phyloP scores from a whole-genome alignment of 64 coral and sea anemone species.

The Porites australiensis region DNA sequence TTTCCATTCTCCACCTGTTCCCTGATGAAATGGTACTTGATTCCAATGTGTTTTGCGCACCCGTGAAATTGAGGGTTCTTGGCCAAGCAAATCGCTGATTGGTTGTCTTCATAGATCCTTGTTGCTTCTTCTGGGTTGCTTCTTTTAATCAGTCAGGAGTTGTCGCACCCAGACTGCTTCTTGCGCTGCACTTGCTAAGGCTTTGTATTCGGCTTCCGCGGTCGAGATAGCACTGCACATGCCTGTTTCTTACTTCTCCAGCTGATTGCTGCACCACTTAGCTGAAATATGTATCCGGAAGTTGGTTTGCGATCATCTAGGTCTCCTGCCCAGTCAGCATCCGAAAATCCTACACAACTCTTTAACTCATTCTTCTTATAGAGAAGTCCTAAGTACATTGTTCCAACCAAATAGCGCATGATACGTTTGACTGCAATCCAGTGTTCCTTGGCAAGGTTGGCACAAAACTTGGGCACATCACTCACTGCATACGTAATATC shows the following conservation, averaged over 20 bases:
- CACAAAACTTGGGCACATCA: constrained; percentile 37
- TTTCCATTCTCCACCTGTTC: constrained; percentile 37
- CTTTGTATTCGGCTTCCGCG: constrained; percentile 27
- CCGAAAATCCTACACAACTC: constrained; percentile 52
- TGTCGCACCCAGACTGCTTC: constrained; percentile 42
- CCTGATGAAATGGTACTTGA: constrained; percentile 62
- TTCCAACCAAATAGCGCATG: constrained; percentile 47
- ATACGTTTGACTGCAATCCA: constrained; percentile 58
- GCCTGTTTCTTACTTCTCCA: constrained; percentile 62
- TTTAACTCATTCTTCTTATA: constrained; percentile 24
- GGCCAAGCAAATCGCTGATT: constrained; percentile 48
- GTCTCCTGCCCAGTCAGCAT: constrained; percentile 75
- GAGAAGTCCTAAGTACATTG: not conserved
- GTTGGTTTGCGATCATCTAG: constrained; percentile 59
- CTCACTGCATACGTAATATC: constrained; percentile 60
- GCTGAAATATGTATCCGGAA: constrained; percentile 60
- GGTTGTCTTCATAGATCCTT: constrained; percentile 64
- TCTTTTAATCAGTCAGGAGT: constrained; percentile 14
- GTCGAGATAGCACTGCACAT: constrained; percentile 24
- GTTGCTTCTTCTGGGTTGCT: no score
- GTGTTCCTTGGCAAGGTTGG: constrained; percentile 33
- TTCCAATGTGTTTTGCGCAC: constrained; percentile 21
- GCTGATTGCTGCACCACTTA: constrained; percentile 47
- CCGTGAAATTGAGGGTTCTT: constrained; percentile 54
- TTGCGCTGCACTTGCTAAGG: constrained; percentile 41